These are phyloP conservation scores for Agrotis clavis DNA, from an alignment of 2,888 invertebrate genomes.

Conservation along the genomic window DNA sequence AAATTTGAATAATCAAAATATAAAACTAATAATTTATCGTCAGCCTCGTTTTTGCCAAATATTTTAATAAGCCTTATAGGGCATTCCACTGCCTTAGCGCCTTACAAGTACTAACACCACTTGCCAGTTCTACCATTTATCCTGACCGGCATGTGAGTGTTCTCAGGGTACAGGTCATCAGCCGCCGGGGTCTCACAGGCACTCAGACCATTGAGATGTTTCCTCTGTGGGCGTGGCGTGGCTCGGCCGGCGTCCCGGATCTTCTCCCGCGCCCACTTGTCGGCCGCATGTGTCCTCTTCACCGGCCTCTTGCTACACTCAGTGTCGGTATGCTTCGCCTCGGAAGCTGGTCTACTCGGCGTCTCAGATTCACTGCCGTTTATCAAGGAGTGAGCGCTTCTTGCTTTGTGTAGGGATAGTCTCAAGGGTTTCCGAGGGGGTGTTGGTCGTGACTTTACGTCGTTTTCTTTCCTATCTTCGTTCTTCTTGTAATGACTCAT, in stretches of 20 bases:
- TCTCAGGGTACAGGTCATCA: conserved; percentile 84
- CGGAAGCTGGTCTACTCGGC: conserved; percentile 79
- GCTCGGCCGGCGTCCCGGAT: conserved; percentile 78
- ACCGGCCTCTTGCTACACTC: conserved; percentile 90
- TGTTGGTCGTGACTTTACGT: conserved; percentile 92
- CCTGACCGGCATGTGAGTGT: conserved; percentile 71
- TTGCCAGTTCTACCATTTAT: conserved; percentile 72
- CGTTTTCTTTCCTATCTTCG: conserved; percentile 80
- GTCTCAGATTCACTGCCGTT: conserved; percentile 87
- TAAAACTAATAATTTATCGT: conserved; percentile 13
- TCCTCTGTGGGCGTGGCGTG: conserved; percentile 83
- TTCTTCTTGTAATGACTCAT: conserved; percentile 85
- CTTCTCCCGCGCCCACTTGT: conserved; percentile 78
- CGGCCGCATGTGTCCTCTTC: conserved; percentile 90
- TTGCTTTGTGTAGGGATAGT: conserved; percentile 95
- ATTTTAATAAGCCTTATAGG: background rate
- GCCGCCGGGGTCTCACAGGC: conserved; percentile 82
- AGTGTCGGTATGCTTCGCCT: conserved; percentile 67
- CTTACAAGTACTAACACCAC: conserved; percentile 76
- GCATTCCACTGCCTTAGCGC: no score
- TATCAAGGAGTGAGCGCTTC: conserved; percentile 94
- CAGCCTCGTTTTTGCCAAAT: conserved; percentile 46
- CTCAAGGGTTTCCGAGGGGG: conserved; percentile 97
- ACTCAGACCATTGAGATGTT: conserved; percentile 75
- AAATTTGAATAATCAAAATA: background rate